Conservation (phyloP, 2,797 vertebrate genomes). For the Cuniculus paca region DNA sequence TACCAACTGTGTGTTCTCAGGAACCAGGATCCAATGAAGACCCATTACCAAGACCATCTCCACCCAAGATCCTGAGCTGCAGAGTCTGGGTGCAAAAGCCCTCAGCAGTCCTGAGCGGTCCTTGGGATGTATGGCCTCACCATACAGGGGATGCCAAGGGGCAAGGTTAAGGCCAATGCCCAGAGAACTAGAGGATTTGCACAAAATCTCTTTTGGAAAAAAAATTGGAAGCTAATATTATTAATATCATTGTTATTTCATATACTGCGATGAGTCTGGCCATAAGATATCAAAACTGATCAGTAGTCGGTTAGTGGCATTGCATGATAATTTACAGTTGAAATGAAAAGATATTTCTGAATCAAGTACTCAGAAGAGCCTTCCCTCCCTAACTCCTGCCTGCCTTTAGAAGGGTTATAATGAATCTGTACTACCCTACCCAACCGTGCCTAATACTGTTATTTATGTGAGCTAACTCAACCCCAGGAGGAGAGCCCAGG, state of each 20-base stretch:
- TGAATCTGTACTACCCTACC: background rate
- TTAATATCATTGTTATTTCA: conserved; percentile 31
- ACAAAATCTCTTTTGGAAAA: conserved; percentile 29
- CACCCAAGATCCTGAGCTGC: background rate
- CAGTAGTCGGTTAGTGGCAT: background rate
- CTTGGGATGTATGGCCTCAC: background rate
- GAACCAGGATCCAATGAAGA: background rate
- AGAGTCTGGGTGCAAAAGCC: background rate
- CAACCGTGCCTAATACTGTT: background rate
- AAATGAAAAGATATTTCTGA: conserved; percentile 54
- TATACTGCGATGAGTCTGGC: conserved; percentile 36
- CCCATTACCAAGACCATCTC: background rate
- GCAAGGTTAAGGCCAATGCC: background rate
- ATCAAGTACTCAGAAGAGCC: conserved; percentile 10
- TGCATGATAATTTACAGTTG: background rate
- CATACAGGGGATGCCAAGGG: background rate
- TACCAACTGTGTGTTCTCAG: background rate
- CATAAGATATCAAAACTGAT: background rate
- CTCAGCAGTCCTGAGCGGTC: background rate
- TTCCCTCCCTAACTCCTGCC: background rate
- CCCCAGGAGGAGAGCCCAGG: background rate
- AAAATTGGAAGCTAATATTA: background rate
- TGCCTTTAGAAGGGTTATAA: background rate
- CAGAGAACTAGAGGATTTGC: background rate
- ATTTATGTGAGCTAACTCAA: conserved; percentile 12